Evolutionary conservation across 2,113 vertebrate genomes (phyloP).

Genomic region (Barbus barbus): DNA sequence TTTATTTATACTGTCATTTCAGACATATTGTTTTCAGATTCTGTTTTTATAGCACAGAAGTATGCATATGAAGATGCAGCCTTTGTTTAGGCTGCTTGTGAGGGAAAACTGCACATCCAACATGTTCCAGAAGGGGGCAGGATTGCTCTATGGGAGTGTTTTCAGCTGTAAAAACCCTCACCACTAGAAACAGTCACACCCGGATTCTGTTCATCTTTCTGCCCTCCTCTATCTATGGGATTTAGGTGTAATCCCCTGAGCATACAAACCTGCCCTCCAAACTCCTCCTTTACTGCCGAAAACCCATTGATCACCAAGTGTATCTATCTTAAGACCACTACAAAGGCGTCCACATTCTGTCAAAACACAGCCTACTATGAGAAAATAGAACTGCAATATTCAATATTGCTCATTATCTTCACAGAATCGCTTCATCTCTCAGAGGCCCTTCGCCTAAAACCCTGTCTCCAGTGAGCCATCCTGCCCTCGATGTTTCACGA

Average conservation of each 20-base stretch:
- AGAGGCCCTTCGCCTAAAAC: conserved; percentile 12
- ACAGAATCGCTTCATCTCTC: conserved; percentile 15
- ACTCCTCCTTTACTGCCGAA: conserved; percentile 20
- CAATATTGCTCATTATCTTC: conserved; percentile 17
- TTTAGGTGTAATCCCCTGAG: conserved; percentile 49
- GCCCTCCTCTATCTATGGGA: conserved; percentile 25
- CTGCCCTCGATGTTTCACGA: background rate
- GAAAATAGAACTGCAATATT: background rate
- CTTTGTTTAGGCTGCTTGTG: background rate
- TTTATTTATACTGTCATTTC: background rate
- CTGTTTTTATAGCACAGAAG: background rate
- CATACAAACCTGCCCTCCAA: conserved; percentile 39
- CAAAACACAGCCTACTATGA: background rate
- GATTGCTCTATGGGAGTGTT: conserved; percentile 35
- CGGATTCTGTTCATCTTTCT: conserved; percentile 35
- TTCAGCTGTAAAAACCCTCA: background rate
- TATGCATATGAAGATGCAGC: background rate
- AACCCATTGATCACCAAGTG: conserved; percentile 23
- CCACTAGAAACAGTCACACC: conserved; percentile 24
- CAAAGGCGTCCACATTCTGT: background rate
- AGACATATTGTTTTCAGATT: background rate
- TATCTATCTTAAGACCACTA: background rate
- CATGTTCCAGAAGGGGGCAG: conserved; percentile 58
- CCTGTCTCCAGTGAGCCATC: background rate
- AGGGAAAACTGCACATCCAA: background rate